Conservation (phyloP, 2,888 invertebrate genomes). For the Diarsia mendica region DNA sequence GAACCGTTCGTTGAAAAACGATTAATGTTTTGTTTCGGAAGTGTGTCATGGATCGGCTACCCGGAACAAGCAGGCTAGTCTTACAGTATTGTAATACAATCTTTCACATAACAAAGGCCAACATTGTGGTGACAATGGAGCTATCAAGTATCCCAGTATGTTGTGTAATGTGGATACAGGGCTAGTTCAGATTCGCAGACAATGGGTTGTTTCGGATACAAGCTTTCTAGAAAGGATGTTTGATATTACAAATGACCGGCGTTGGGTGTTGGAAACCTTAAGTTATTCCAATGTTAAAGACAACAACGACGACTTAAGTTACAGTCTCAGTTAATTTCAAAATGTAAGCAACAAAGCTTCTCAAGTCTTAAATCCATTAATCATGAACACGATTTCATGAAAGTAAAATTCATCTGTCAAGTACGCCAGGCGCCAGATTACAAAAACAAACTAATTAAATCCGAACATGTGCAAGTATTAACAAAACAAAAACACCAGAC, state of each 20-base stretch:
- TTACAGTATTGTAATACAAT: constrained; percentile 73
- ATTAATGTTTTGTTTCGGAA: constrained; percentile 56
- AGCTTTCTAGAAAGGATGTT: constrained; percentile 58
- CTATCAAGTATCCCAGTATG: constrained; percentile 70
- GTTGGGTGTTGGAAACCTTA: constrained; percentile 16
- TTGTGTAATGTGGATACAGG: constrained; percentile 63
- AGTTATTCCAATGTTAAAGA: constrained; percentile 2
- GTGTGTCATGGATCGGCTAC: constrained; percentile 61
- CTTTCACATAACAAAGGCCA: constrained; percentile 71
- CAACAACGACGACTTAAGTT: background rate
- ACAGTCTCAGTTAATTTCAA: background rate
- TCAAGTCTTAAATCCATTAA: constrained; percentile 27
- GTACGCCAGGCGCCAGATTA: constrained; percentile 41
- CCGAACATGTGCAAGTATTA: constrained; percentile 51
- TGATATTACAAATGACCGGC: constrained; percentile 28
- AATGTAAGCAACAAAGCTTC: constrained; percentile 14
- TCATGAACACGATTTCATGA: constrained; percentile 34
- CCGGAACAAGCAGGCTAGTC: constrained; percentile 59
- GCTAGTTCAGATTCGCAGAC: constrained; percentile 46
- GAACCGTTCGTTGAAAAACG: constrained; percentile 24
- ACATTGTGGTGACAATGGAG: constrained; percentile 74
- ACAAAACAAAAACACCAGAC: constrained; percentile 44
- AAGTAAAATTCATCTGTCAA: constrained; percentile 25
- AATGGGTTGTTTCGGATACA: constrained; percentile 60
- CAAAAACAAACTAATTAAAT: constrained; percentile 42